phyloP scores from a whole-genome alignment of 1,140 invertebrate genomes.

The Semibalanus balanoides region DNA sequence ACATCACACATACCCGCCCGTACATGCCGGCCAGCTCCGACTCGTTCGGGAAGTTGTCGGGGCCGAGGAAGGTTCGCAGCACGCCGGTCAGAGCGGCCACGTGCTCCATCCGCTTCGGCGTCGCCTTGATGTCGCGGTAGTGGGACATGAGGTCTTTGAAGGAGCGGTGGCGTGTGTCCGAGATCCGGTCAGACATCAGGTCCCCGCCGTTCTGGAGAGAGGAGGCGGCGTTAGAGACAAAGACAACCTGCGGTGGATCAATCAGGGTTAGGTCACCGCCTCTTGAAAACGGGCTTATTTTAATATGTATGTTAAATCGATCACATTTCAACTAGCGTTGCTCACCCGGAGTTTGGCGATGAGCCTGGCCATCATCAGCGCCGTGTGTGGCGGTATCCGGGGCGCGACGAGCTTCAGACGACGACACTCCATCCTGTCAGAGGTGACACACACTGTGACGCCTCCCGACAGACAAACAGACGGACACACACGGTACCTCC shows the following conservation, averaged over 20 bases:
- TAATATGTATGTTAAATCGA: no score
- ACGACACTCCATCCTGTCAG: not conserved
- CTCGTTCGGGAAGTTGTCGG: slow-evolving; percentile 8
- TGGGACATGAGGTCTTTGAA: slow-evolving; percentile 13
- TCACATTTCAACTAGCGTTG: no score
- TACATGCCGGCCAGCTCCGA: slow-evolving; percentile 13
- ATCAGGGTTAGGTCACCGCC: no score
- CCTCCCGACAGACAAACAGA: no score
- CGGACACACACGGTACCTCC: no score
- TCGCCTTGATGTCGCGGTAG: slow-evolving; percentile 11
- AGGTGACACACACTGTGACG: no score
- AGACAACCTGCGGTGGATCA: no score
- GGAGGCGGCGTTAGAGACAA: no score
- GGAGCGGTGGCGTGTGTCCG: slow-evolving; percentile 1
- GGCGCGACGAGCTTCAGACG: not conserved
- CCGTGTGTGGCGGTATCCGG: not conserved
- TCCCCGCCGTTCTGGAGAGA: slow-evolving; percentile 11
- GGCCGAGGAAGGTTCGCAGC: slow-evolving; percentile 1
- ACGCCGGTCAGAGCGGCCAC: not conserved
- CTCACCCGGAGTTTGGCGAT: slow-evolving; percentile 5
- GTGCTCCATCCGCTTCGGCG: slow-evolving; percentile 6
- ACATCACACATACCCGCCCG: slow-evolving; percentile 13
- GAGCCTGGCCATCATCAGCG: slow-evolving; percentile 5
- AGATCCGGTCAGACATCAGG: not conserved
- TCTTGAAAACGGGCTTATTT: no score